Evolutionary conservation across 1,140 invertebrate genomes (phyloP).

Genomic region (Aphelinus atriplicis): DNA sequence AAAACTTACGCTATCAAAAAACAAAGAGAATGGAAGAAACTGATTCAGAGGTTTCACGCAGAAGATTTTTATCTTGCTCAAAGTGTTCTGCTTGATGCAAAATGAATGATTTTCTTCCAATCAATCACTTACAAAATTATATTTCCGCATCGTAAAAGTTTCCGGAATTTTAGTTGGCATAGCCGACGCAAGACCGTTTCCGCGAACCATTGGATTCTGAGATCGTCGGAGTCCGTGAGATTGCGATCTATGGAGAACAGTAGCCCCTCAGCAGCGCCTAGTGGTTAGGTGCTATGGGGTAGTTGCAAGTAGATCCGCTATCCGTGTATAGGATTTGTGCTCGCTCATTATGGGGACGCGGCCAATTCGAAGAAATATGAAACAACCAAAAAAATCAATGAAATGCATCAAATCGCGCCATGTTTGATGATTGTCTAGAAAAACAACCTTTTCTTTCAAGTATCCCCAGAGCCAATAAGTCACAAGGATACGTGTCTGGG

Average conservation of each 20-base stretch:
- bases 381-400: neutral
- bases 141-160: too few relatives aligned
- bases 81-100: too few relatives aligned
- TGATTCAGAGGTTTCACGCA: neutral
- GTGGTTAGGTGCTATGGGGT: neutral
- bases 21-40: slow-evolving; percentile 1
- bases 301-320: neutral
- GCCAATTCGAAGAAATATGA: slow-evolving; percentile 19
- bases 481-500: slow-evolving; percentile 60
- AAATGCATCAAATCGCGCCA: slow-evolving; percentile 57
- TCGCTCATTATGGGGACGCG: slow-evolving; percentile 26
- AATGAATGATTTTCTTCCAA: slow-evolving; percentile 16
- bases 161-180: too few relatives aligned
- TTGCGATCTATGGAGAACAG: neutral
- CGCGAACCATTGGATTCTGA: slow-evolving; percentile 2
- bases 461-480: slow-evolving; percentile 59
- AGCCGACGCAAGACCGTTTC: neutral
- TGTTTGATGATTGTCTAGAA: slow-evolving; percentile 60
- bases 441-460: slow-evolving; percentile 60
- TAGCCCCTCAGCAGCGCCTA: neutral
- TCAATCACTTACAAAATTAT: neutral
- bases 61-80: neutral
- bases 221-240: neutral
- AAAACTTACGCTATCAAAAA: neutral
- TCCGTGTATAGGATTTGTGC: slow-evolving; percentile 18